These are phyloP conservation scores for Plotosus lineatus DNA, from an alignment of 2,113 vertebrate genomes.

Conservation along the genomic window DNA sequence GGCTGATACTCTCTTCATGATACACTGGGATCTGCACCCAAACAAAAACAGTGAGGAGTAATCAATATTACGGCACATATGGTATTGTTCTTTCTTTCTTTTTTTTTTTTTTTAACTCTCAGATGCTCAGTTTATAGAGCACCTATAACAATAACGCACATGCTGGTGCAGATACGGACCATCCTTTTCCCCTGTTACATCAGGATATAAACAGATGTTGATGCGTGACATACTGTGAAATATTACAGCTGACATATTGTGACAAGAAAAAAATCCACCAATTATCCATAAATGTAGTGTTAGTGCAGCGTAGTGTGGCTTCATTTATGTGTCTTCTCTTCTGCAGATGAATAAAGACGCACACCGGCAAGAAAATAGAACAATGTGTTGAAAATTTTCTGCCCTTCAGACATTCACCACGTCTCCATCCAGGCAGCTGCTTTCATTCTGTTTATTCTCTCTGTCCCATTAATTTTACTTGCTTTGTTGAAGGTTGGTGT, in stretches of 20 bases:
- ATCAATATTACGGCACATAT: background rate
- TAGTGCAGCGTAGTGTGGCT: background rate
- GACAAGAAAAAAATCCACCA: background rate
- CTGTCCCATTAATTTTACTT: background rate
- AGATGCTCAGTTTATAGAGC: background rate
- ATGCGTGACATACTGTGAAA: background rate
- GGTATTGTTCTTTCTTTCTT: background rate
- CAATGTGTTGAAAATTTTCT: background rate
- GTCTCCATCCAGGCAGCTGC: background rate
- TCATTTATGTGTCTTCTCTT: background rate
- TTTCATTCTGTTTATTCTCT: background rate
- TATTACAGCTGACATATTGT: background rate
- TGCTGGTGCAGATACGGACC: background rate
- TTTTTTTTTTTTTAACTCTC: background rate
- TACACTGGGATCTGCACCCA: background rate
- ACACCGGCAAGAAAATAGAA: background rate
- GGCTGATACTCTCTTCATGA: background rate
- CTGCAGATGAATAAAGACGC: background rate
- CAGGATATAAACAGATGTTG: background rate
- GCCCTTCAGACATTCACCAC: background rate
- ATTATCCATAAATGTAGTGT: background rate
- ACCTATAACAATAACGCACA: background rate
- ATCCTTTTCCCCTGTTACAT: background rate
- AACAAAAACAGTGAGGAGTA: background rate
- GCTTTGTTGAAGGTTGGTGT: too few species aligned